Evolutionary conservation across 1,140 invertebrate genomes (phyloP), one percentile per base, ranked within the genome.

Genomic region (Penaeus indicus): DNA sequence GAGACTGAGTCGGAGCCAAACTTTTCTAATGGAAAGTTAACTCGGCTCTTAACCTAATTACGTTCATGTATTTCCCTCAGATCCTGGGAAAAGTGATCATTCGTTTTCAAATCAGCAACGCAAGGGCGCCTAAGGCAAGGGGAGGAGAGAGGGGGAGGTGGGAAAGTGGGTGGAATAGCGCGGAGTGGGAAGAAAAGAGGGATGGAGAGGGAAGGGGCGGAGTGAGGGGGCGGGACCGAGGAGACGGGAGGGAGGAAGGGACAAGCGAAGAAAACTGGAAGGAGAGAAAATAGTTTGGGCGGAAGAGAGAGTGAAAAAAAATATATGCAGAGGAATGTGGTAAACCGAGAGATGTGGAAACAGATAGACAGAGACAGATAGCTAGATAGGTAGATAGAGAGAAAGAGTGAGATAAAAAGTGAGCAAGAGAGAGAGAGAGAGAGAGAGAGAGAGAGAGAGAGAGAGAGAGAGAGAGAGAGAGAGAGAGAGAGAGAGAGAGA

Each of bases 31-130:
- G 42, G 47, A 32, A 47, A 25, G 78, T 80, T 27, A 54, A 47
- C 54, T 60, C 78, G 38, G 38, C 75, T 80, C 78, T 80, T 80
- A 80, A 80, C n/a, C 38, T 80, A 60, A 80, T 80, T 80, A 80
- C 78, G 61, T 25, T 80, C 78, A 10, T n/a, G 78, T 80, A 80
- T 80, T 80, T 80, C 61, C 78, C 61, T 60, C 54, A 22, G 38
- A 42, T 60, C 78, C 54, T 8, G 54, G 78, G 78, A 80, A 60
- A 80, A 80, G 78, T 54, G 78, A 80, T 80, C 61, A 80, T 60
- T 80, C 38, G 61, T 18, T 25, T 60, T 54, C 78, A 47, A 80
- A 80, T 80, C 78, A 60, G 54, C 54, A 54, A 38, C 25, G 79
- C 42, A 54, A 47, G 22, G 25, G 79, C 19, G 22, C 42, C 19